These are phyloP conservation scores for Euzetes globulus DNA, from an alignment of 2,888 invertebrate species.

Conservation along the genomic window DNA sequence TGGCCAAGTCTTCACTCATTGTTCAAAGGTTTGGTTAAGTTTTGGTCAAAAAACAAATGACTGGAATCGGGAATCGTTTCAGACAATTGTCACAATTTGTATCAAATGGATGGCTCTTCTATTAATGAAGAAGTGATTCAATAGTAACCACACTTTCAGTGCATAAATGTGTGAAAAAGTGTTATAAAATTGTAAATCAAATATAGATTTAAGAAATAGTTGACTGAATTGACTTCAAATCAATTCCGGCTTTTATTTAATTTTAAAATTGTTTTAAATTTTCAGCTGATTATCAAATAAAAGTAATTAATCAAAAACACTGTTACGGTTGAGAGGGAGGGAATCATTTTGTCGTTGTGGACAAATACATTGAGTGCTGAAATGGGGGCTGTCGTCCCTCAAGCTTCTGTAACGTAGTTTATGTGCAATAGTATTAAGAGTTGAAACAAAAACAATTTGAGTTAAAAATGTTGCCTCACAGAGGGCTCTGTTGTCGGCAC, in stretches of 20 bases:
- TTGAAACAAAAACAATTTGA: too few species aligned
- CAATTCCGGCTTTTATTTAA: background rate
- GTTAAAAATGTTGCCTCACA: too few species aligned
- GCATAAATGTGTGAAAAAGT: background rate
- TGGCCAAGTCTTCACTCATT: slow-evolving; percentile 10
- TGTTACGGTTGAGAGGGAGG: too few species aligned
- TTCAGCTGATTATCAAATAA: background rate
- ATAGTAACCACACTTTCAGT: background rate
- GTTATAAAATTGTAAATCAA: background rate
- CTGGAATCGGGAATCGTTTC: too few species aligned
- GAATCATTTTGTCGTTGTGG: too few species aligned
- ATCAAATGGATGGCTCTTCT: too few species aligned
- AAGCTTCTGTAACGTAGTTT: too few species aligned
- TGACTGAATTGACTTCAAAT: background rate
- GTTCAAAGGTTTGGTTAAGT: background rate
- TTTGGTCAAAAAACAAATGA: background rate
- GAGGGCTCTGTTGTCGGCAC: too few species aligned
- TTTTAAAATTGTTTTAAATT: background rate
- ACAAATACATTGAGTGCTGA: too few species aligned
- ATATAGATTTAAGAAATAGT: background rate
- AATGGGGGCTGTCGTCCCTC: too few species aligned
- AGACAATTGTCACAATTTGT: too few species aligned
- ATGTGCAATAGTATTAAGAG: too few species aligned
- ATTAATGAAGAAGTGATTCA: background rate
- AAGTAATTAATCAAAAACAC: background rate